Evolutionary conservation across 1,140 invertebrate genomes (phyloP).

Genomic region (Littorina saxatilis): DNA sequence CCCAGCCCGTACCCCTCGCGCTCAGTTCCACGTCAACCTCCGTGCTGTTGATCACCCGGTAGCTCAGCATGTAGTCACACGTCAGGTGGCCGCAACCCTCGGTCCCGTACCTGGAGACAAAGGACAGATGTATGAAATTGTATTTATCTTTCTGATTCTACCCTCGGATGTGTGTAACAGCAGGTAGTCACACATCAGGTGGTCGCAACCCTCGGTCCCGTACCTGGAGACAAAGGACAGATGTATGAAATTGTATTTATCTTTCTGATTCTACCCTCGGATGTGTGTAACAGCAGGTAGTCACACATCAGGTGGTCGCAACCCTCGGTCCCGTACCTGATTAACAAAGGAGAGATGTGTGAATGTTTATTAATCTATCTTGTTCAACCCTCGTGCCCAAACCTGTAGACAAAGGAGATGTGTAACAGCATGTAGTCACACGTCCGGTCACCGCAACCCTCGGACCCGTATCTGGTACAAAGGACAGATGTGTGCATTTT

Average conservation of each 20-base stretch:
- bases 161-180: too few relatives aligned
- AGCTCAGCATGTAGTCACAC: conserved; percentile 16
- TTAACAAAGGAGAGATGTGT: too few relatives aligned
- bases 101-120: neutral
- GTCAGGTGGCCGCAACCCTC: conserved; percentile 1
- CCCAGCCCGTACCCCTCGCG: conserved; percentile 54
- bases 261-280: too few relatives aligned
- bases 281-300: neutral
- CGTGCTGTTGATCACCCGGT: conserved; percentile 28
- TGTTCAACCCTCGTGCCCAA: too few relatives aligned
- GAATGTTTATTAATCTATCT: too few relatives aligned
- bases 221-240: neutral
- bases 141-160: too few relatives aligned
- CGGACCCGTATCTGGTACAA: too few relatives aligned
- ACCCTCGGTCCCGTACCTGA: neutral
- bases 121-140: too few relatives aligned
- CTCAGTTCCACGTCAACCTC: conserved; percentile 51
- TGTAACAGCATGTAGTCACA: conserved; percentile 6
- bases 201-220: neutral
- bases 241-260: too few relatives aligned
- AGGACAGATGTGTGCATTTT: too few relatives aligned
- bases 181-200: conserved; percentile 15
- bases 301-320: neutral
- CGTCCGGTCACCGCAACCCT: neutral
- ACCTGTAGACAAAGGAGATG: too few relatives aligned